A percentile compares a stretch with the other conserved stretches of the same genome.
These are phyloP conservation scores for Tenthredo livida DNA, from an alignment of 2,888 invertebrate genomes.

Conservation along the genomic window DNA sequence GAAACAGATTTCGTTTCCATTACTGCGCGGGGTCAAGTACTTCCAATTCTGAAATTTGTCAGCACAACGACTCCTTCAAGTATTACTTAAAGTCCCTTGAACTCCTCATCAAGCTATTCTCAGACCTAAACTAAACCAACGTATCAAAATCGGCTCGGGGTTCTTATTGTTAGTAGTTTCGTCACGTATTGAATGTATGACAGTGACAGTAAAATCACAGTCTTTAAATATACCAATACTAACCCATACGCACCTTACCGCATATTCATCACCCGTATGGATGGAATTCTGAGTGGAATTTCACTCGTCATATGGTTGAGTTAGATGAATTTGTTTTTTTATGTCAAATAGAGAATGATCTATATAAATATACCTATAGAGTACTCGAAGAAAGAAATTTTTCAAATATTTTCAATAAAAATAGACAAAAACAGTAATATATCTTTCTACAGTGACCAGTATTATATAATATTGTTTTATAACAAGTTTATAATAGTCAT, in stretches of 20 bases:
- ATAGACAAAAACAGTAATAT: too few relatives aligned
- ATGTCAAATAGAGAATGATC: background rate
- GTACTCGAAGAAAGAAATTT: too few relatives aligned
- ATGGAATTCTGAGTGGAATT: constrained; percentile 18
- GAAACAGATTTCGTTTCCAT: background rate
- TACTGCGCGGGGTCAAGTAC: background rate
- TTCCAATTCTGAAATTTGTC: background rate
- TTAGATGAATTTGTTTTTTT: constrained; percentile 23
- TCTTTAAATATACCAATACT: constrained; percentile 24
- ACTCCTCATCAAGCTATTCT: background rate
- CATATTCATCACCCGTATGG: constrained; percentile 7
- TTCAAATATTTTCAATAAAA: background rate
- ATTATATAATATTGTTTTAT: too few relatives aligned
- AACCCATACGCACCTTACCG: background rate
- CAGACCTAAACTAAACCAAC: constrained; percentile 16
- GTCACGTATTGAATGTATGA: constrained; percentile 23
- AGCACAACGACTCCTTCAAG: background rate
- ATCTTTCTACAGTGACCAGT: too few relatives aligned
- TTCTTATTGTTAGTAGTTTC: background rate
- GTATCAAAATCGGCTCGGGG: background rate
- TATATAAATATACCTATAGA: background rate
- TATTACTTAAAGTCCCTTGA: background rate
- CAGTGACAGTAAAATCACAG: constrained; percentile 41
- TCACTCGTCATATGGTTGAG: background rate
- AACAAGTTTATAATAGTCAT: too few relatives aligned